phyloP scores from a whole-genome alignment of 2,797 vertebrate species.

The Uromys caudimaculatus region DNA sequence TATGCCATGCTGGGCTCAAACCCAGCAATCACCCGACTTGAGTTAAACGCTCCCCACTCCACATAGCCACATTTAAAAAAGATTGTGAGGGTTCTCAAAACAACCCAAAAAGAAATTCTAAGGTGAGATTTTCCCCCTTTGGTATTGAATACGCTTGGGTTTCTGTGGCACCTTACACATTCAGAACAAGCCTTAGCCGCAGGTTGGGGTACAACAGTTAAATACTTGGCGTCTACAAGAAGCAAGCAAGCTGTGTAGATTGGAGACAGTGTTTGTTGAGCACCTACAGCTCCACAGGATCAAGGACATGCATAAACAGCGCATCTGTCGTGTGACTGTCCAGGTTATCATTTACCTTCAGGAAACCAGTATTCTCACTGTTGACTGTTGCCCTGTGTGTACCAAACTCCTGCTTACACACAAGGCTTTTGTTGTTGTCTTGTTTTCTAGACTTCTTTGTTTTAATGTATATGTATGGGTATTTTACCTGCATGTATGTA shows the following conservation, averaged over 20 bases:
- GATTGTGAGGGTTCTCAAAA: constrained; percentile 12
- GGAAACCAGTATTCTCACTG: neutral
- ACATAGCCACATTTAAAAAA: constrained; percentile 7
- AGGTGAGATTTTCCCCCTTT: neutral
- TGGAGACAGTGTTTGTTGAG: neutral
- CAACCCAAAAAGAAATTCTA: constrained; percentile 50
- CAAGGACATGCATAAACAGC: neutral
- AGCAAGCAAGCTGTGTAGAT: neutral
- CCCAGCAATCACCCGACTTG: neutral
- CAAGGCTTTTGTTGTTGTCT: neutral
- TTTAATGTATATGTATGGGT: neutral
- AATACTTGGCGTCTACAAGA: neutral
- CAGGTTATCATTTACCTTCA: constrained; percentile 16
- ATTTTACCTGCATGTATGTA: neutral
- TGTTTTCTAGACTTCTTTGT: neutral
- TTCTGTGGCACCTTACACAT: constrained; percentile 48
- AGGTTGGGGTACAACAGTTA: neutral
- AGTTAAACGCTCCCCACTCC: neutral
- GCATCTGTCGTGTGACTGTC: neutral
- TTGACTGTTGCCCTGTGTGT: neutral
- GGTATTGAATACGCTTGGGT: constrained; percentile 14
- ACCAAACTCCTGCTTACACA: neutral
- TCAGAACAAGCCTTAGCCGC: constrained; percentile 19
- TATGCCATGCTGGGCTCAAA: neutral
- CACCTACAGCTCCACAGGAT: neutral